Base-by-base conservation (phyloP, 2,113 vertebrate genomes). In the Patagioenas fasciata region DNA sequence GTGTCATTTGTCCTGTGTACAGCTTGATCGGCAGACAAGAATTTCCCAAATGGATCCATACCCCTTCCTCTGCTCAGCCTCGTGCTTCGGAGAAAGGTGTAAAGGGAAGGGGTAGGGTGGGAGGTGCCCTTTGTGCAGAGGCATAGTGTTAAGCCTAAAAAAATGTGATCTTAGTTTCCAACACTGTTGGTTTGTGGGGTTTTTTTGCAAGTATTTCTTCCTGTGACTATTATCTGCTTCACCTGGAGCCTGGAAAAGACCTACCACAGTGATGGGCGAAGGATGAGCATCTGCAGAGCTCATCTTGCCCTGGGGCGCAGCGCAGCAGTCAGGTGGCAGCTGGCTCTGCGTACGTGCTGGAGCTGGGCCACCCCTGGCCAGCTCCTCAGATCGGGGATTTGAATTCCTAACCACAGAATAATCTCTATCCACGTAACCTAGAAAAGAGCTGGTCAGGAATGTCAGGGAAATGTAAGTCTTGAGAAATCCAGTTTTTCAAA, bases 211-310 rank as follows among this genome's bases (percentile, higher is more conserved):
- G 32, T 66, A 18, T 78, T 84, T 61, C 81, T 84, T 10, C 1
- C 32, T 32, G 14, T 81, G 57, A 51, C 7, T 28, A 56, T 75
- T 85, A 74, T 69, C 56, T 60, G 18, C 24, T 36, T 92, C 73
- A 91, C 61, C 80, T 92, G 90, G 67, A 95, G 61, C 85, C 72
- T 91, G 44, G 31, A 58, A 19, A 67, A 47, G 95, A 96, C 95
- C 96, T 29, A 81, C 93, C 96, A 92, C 92, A 79, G 92, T 4
- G 86, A 32, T 54, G 83, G 77, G 88, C 80, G 80, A 8, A 69
- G 83, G 80, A 80, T 65, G 95, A 97, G 90, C 61, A 69, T 72
- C 80, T 93, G 95, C 77, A 91, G 90, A 71, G 51, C 90, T 95
- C 82, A 3, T 92, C 73, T 56, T 88, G 69, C 92, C 91, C 78